Conservation (phyloP, 2,113 vertebrate species). For the Sminthopsis crassicaudata region DNA sequence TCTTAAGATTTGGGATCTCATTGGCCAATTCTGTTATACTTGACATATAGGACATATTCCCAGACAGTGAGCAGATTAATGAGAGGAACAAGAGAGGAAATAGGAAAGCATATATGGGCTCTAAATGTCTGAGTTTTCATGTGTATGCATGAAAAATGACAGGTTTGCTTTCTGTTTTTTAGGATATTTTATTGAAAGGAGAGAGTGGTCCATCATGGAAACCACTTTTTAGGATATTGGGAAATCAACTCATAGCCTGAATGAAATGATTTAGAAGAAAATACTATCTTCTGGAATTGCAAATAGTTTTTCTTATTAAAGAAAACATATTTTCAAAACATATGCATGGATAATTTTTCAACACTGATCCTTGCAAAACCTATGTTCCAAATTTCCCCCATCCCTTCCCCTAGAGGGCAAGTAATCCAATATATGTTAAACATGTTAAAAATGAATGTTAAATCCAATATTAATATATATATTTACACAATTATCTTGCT, state of each 20-base stretch:
- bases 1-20: neutral
- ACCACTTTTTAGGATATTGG: neutral
- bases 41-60: neutral
- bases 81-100: neutral
- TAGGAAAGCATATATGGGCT: neutral
- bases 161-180: neutral
- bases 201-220: neutral
- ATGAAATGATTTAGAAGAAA: neutral
- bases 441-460: too few species aligned
- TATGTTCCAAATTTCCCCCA: too few species aligned
- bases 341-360: too few species aligned
- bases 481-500: too few species aligned
- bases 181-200: neutral
- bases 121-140: neutral
- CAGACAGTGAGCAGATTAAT: neutral
- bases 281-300: neutral
- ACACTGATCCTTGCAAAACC: too few species aligned
- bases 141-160: conserved; percentile 19
- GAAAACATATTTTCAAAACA: too few species aligned
- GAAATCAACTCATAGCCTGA: neutral
- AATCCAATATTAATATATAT: too few species aligned
- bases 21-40: neutral
- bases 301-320: neutral
- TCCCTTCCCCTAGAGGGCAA: too few species aligned
- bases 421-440: too few species aligned